Conservation (phyloP, 2,113 vertebrate genomes). For the Acrocephalus kingi region DNA sequence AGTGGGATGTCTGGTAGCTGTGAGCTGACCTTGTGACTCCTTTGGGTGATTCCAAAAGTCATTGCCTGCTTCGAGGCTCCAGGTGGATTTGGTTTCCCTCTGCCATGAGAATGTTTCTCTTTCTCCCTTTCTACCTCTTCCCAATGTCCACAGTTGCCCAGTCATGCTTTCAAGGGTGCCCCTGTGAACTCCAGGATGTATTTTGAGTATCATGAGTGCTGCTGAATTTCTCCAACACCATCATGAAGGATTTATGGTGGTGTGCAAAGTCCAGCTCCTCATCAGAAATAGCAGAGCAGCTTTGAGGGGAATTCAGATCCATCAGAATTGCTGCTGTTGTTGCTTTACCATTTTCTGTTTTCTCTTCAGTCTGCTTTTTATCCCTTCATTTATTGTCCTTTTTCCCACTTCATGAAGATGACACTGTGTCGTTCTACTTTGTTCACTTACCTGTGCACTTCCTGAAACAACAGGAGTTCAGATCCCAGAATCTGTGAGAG, state of each 20-base stretch:
- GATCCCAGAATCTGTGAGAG: background rate
- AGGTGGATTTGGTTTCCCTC: background rate
- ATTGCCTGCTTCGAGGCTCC: background rate
- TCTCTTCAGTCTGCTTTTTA: too few relatives aligned
- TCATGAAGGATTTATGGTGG: background rate
- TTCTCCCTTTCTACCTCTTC: background rate
- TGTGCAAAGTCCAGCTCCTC: background rate
- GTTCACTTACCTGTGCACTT: background rate
- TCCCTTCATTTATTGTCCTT: background rate
- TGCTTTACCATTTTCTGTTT: background rate
- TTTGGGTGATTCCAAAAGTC: background rate
- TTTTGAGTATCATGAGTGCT: background rate
- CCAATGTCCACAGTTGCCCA: background rate
- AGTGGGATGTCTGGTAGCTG: background rate
- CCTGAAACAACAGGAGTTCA: background rate
- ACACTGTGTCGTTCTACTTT: background rate
- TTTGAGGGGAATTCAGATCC: background rate
- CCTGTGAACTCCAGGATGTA: background rate
- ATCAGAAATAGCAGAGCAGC: background rate
- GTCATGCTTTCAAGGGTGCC: background rate
- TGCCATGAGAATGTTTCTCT: fast-evolving
- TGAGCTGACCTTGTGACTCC: background rate
- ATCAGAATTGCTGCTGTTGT: background rate
- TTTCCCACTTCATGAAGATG: background rate
- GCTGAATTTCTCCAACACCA: background rate